phyloP scores from a whole-genome alignment of 2,888 invertebrate genomes.

The Holacanthella duospinosa region DNA sequence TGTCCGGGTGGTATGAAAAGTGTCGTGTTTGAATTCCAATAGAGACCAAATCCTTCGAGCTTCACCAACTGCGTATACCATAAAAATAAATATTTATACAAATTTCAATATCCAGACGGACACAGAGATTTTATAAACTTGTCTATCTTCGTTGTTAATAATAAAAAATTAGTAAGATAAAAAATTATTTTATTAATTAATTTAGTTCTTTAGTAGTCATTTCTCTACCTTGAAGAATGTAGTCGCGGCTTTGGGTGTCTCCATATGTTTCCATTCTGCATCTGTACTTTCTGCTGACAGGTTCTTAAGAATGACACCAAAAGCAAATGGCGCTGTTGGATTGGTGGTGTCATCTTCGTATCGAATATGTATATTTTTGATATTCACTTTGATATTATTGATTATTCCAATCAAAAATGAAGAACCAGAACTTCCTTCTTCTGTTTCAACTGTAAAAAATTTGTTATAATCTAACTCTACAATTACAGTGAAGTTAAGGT shows the following conservation, averaged over 20 bases:
- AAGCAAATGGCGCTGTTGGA: conserved; percentile 55
- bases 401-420: conserved; percentile 62
- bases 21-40: not conserved
- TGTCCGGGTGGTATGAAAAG: not conserved
- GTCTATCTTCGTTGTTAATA: too few species aligned
- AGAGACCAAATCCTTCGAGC: not conserved
- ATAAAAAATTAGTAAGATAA: too few species aligned
- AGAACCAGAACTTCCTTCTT: conserved; percentile 54
- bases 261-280: not conserved
- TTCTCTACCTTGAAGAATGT: conserved; percentile 7
- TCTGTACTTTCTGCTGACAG: not conserved
- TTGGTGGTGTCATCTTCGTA: conserved; percentile 66
- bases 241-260: not conserved
- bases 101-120: too few species aligned
- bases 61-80: not conserved
- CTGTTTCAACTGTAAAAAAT: conserved; percentile 48
- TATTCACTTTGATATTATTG: conserved; percentile 66
- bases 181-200: too few species aligned
- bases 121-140: too few species aligned
- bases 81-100: too few species aligned
- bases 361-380: conserved; percentile 66
- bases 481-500: too few species aligned
- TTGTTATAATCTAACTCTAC: too few species aligned
- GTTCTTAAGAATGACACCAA: conserved; percentile 48
- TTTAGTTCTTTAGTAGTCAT: too few species aligned